A percentile compares a stretch with the other conserved stretches of the same genome.
These are phyloP conservation scores for Hirundo rustica DNA, from an alignment of 2,797 vertebrate species.

Conservation along the genomic window DNA sequence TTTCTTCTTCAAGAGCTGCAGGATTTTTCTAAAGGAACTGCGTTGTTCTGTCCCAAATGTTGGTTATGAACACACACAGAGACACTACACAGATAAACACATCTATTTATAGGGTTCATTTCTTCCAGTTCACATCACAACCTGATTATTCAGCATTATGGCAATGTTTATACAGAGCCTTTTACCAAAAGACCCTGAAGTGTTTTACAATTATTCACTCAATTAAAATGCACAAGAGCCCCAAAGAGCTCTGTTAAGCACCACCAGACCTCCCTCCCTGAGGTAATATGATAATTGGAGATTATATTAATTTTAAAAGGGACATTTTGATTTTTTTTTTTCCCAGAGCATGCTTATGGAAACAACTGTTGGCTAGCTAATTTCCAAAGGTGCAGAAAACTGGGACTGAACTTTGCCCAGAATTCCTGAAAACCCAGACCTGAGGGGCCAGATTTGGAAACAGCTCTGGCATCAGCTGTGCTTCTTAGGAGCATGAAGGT, in stretches of 20 bases:
- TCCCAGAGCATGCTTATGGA: not conserved
- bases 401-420: not conserved
- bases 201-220: slow-evolving; percentile 49
- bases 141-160: slow-evolving; percentile 38
- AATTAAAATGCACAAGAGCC: slow-evolving; percentile 62
- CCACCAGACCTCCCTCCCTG: slow-evolving; percentile 41
- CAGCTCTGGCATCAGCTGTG: not conserved
- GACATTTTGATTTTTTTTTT: not conserved
- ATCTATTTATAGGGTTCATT: not conserved
- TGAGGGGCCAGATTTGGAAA: not conserved
- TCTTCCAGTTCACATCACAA: not conserved
- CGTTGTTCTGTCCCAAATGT: not conserved
- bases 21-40: not conserved
- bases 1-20: not conserved
- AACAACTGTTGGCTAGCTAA: not conserved
- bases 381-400: not conserved
- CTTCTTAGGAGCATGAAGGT: not conserved
- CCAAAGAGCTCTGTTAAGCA: slow-evolving; percentile 49
- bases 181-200: slow-evolving; percentile 48
- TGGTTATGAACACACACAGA: not conserved
- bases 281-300: slow-evolving; percentile 49
- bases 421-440: not conserved
- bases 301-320: slow-evolving; percentile 51
- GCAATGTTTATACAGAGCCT: slow-evolving; percentile 28
- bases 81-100: no score